These are phyloP conservation scores for Drosophila lutescens DNA, from an alignment of 2,888 invertebrate genomes.

Conservation along the genomic window DNA sequence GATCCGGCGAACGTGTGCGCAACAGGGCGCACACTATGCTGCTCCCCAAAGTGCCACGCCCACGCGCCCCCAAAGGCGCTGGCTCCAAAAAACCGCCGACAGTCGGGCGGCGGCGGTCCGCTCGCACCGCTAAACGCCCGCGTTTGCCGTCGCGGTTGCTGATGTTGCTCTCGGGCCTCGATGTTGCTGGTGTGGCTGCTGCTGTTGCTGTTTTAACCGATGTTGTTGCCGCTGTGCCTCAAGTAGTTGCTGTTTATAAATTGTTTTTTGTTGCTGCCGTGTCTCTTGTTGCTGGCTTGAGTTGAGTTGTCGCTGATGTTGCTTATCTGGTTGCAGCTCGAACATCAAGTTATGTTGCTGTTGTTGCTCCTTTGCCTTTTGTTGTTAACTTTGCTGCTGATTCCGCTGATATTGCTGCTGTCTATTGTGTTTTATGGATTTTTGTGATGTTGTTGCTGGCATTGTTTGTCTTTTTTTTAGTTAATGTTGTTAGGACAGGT, in stretches of 20 bases:
- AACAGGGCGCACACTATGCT: conserved; percentile 71
- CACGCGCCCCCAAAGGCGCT: conserved; percentile 38
- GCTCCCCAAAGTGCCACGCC: conserved; percentile 60
- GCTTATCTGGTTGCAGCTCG: conserved; percentile 7
- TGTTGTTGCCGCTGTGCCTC: conserved; percentile 2
- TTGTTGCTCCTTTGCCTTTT: not conserved
- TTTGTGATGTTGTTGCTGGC: not conserved
- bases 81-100: conserved; percentile 49
- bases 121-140: conserved; percentile 65
- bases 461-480: not conserved
- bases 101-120: conserved; percentile 65
- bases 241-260: not conserved
- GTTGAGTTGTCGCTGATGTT: not conserved
- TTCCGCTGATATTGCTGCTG: not conserved
- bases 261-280: conserved; percentile 2
- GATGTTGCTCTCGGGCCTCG: conserved; percentile 13
- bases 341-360: conserved; percentile 4
- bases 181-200: conserved; percentile 5
- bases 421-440: not conserved
- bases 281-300: conserved; percentile 1
- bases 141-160: conserved; percentile 52
- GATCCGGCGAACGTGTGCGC: conserved; percentile 54
- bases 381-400: not conserved
- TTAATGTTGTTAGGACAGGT: not conserved
- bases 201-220: not conserved